Base-by-base conservation (phyloP, 2,113 vertebrate species). In the Callaeas wilsoni region DNA sequence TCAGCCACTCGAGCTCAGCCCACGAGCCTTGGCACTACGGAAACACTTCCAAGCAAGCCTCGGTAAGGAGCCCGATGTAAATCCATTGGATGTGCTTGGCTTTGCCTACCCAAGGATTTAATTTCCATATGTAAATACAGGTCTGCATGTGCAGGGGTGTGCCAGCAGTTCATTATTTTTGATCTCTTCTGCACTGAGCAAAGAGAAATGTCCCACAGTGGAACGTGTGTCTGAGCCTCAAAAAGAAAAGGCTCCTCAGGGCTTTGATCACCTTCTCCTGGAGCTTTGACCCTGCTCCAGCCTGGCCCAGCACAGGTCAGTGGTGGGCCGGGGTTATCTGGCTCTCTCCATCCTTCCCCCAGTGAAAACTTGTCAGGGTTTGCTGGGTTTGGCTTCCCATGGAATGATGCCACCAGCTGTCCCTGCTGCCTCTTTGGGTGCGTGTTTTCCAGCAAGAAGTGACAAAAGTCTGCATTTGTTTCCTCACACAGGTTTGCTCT, bases 121-220 rank as follows among this genome's bases (percentile, higher is more conserved):
- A 95, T 95, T 93, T 95, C 91, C 84, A 77, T 84, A 67, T 95
- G 87, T 79, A 95, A 93, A 96, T 84, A 55, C 33, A 30, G 82
- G 67, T 27, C 84, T 94, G 84, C 6, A 6, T 55, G 73, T 37
- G 70, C 78, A 77, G 81, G 63, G 56, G 63, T 70, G 65, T 80
- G 84, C 63, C 62, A 62, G 78, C 67, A 80, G 55, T 85, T 94
- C 79, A 70, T 83, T 77, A 65, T 79, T 90, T 91, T 67, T 94
- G 62, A 73, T 96, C 62, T 87, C n/a, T 50, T 57, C 71, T 22
- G 37, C 39, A 10, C 78, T 64, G 81, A 91, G 70, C 46, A 83
- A 87, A 87, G 67, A 1, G 19, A 71, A 69, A 64, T 27, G 85
- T 84, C 84, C 84, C 70, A 29, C 1, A 3, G 67, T 59, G 74